Base-by-base conservation (phyloP, 2,113 vertebrate species). In the Zosterops japonicus region DNA sequence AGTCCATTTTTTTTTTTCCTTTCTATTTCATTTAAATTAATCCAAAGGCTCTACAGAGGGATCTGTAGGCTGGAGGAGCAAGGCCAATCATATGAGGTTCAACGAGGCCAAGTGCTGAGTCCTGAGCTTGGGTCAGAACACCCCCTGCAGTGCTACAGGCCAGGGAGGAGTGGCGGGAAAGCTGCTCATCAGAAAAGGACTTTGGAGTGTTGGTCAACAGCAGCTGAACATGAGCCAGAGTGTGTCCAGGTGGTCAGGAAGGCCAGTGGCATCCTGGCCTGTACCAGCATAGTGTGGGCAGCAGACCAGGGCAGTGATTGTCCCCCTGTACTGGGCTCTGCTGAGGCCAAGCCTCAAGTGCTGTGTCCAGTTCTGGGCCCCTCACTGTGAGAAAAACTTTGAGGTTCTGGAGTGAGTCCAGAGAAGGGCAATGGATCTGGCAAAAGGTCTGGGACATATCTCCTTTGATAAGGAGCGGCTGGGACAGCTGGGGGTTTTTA, bases 281-380 rank as follows among this genome's bases (percentile, higher is more conserved):
- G 25, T 9, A 28, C 10, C 25, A 85, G 21, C 5, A 67, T 3
- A 6, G 3, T 5, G n/a, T 2, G 11, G 22, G n/a, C 70, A 60
- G 5, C 25, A 67, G 25, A 27, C 3, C 22, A 16, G 21, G n/a
- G 7, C 12, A 72, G 29, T 3, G 19, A 36, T 23, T 19, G 0
- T 24, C 8, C 0, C 8, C 17, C 21, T 41, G 24, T 3, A 8
- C 8, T 55, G 0, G 1, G 28, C 28, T 3, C 14, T 53, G n/a
- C 6, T 35, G 29, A 53, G n/a, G 74, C 3, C 5, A 3, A 9
- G 23, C 21, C 14, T 74, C 0, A 0, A 23, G 10, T 28, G 1
- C 9, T 33, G 14, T 4, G 22, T 5, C 31, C n/a, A 28, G 1
- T 60, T 60, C n/a, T 80, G 60, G 8, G 60, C 8, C 19, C 21